These are phyloP conservation scores for Dysidea cf. avara DNA, from an alignment of 37 sponge, comb jelly and placozoan species.

Conservation along the genomic window DNA sequence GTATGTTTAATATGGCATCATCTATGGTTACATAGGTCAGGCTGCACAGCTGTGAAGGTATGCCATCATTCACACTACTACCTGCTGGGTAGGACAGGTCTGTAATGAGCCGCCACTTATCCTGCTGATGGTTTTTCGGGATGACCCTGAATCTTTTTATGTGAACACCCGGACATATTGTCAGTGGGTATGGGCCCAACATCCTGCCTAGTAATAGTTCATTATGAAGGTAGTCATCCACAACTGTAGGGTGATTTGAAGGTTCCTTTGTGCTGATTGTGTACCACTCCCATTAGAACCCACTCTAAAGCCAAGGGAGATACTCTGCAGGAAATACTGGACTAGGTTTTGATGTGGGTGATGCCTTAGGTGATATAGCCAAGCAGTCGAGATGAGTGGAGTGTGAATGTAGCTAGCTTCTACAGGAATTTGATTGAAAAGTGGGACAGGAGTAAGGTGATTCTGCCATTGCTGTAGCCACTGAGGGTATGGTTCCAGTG, in stretches of 20 bases:
- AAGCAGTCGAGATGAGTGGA: neutral
- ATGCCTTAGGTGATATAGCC: neutral
- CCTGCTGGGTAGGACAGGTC: slow-evolving; percentile 17
- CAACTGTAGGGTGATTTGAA: too few species aligned
- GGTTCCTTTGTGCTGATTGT: too few species aligned
- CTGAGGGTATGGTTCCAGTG: neutral
- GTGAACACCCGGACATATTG: neutral
- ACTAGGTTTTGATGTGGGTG: slow-evolving; percentile 9
- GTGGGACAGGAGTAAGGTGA: neutral
- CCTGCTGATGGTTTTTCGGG: slow-evolving; percentile 12
- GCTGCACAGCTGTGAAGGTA: neutral
- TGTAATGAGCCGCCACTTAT: slow-evolving; percentile 19
- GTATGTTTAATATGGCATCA: neutral
- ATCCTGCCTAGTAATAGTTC: neutral
- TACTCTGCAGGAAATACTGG: neutral
- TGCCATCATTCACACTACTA: slow-evolving; percentile 21
- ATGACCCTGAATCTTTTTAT: slow-evolving; percentile 20
- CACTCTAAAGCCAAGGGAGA: neutral
- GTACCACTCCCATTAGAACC: too few species aligned
- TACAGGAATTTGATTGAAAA: neutral
- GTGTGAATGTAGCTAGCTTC: neutral
- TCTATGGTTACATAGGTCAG: too few species aligned
- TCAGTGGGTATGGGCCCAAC: neutral
- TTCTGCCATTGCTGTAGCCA: neutral
- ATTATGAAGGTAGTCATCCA: neutral